A percentile compares a stretch with the other conserved stretches of the same genome.
Conservation (phyloP, 2,888 invertebrate species). For the Halictus quadricinctus region DNA sequence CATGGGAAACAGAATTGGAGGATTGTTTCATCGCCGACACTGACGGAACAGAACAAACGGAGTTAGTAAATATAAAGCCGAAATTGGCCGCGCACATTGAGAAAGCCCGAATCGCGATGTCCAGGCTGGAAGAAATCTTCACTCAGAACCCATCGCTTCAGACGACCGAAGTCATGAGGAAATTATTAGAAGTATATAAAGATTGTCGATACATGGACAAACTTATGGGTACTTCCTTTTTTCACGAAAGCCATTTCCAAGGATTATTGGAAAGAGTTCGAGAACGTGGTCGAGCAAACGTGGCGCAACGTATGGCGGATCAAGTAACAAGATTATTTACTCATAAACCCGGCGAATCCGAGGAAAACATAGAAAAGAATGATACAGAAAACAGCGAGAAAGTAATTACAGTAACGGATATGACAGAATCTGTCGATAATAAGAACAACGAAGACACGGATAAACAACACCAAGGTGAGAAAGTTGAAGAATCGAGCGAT, state of each 20-base stretch:
- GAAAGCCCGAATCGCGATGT: constrained; percentile 89
- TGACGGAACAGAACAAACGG: constrained; percentile 79
- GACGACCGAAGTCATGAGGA: constrained; percentile 90
- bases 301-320: constrained; percentile 89
- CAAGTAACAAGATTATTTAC: constrained; percentile 84
- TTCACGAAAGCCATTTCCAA: constrained; percentile 92
- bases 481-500: constrained; percentile 62
- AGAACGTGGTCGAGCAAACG: constrained; percentile 88
- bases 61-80: constrained; percentile 82
- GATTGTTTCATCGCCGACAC: constrained; percentile 85
- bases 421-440: constrained; percentile 54
- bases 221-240: constrained; percentile 92
- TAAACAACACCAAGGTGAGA: constrained; percentile 38
- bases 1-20: constrained; percentile 92
- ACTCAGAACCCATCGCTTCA: constrained; percentile 89
- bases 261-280: constrained; percentile 90
- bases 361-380: constrained; percentile 67
- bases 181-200: constrained; percentile 91
- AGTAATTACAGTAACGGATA: constrained; percentile 63
- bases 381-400: constrained; percentile 64
- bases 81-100: constrained; percentile 90
- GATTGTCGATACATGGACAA: constrained; percentile 94
- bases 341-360: constrained; percentile 76
- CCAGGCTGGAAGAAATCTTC: constrained; percentile 90
- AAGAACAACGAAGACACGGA: constrained; percentile 45